Evolutionary conservation across 92 coral and sea anemone species (phyloP).

Genomic region (Ricordea florida): DNA sequence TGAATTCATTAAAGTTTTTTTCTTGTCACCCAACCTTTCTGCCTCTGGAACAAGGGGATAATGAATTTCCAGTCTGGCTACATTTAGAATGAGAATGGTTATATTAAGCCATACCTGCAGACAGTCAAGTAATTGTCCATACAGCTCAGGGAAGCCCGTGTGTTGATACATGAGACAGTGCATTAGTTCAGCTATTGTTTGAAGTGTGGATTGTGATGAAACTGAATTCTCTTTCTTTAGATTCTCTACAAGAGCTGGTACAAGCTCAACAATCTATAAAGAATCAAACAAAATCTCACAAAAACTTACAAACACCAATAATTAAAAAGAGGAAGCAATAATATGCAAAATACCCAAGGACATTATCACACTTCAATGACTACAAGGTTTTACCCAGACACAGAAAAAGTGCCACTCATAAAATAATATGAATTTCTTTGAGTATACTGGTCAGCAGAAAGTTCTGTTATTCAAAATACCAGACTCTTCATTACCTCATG

Average conservation of each 20-base stretch:
- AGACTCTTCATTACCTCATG: constrained; percentile 93
- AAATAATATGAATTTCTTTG: too few species aligned
- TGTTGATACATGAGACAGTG: constrained; percentile 93
- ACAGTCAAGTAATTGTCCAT: constrained; percentile 78
- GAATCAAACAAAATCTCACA: background rate
- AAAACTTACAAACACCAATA: background rate
- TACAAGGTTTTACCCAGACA: background rate
- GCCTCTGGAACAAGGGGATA: too few species aligned
- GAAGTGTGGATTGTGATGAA: constrained; percentile 70
- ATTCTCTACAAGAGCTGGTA: constrained; percentile 82
- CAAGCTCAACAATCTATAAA: constrained; percentile 85
- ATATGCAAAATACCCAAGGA: too few species aligned
- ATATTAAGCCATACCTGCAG: constrained; percentile 67
- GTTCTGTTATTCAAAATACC: too few species aligned
- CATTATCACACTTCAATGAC: background rate
- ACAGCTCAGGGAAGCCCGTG: constrained; percentile 89
- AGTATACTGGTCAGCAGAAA: too few species aligned
- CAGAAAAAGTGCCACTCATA: background rate
- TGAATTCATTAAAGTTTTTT: too few species aligned
- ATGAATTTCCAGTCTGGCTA: too few species aligned
- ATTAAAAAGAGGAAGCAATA: background rate
- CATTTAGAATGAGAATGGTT: background rate
- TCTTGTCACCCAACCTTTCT: too few species aligned
- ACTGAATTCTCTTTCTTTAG: constrained; percentile 79
- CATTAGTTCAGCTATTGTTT: constrained; percentile 90